Percentiles rank a stretch among this genome's conserved stretches.
Evolutionary conservation across 2,797 vertebrate species (phyloP).

Genomic region (Heteromormyrus szaboi): DNA sequence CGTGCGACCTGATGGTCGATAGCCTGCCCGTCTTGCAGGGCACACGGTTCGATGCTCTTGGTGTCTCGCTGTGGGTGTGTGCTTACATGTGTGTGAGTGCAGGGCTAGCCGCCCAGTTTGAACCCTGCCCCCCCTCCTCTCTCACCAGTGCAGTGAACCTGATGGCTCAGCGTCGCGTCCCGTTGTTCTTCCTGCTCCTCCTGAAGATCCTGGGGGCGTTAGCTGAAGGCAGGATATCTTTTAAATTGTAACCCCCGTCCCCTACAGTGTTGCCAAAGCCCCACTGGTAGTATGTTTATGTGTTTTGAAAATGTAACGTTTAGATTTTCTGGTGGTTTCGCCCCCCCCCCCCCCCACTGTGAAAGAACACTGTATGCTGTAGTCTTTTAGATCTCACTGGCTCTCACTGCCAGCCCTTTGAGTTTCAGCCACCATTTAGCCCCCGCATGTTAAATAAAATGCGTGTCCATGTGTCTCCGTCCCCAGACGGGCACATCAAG

Average conservation of each 20-base stretch:
- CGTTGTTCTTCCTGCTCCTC: slow-evolving; percentile 57
- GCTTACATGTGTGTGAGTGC: background rate
- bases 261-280: background rate
- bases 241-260: background rate
- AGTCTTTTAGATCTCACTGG: background rate
- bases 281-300: background rate
- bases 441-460: background rate
- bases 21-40: background rate
- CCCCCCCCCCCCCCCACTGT: background rate
- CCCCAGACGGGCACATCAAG: slow-evolving; percentile 56
- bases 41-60: background rate
- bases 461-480: background rate
- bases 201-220: slow-evolving; percentile 51
- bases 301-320: background rate
- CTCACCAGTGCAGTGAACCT: slow-evolving; percentile 60
- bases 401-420: background rate
- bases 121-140: slow-evolving; percentile 20
- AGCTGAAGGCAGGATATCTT: slow-evolving; percentile 53
- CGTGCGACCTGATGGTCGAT: background rate
- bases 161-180: slow-evolving; percentile 59
- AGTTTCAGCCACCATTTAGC: background rate
- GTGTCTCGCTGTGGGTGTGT: background rate
- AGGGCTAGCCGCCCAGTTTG: slow-evolving; percentile 27
- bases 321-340: background rate
- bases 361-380: background rate